A percentile compares a stretch with the other conserved stretches of the same genome.
phyloP scores from a whole-genome alignment of 2,888 invertebrate genomes.

The Cryptocephalus primarius region DNA sequence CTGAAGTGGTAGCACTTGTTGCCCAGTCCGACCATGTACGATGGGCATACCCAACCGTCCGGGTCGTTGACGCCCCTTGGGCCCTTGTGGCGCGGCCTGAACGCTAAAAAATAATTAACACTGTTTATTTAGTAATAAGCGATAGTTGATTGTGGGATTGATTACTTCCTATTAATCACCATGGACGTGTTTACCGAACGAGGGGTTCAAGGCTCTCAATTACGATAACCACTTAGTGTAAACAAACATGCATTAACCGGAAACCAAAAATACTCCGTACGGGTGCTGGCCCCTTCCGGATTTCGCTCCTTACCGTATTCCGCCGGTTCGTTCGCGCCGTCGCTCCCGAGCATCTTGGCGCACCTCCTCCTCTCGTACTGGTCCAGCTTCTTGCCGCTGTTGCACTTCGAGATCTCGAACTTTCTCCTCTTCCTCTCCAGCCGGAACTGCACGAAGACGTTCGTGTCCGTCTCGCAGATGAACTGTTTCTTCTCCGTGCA shows the following conservation, averaged over 20 bases:
- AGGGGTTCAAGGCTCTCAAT: no score
- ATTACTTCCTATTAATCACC: no score
- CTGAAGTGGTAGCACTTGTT: slow-evolving; percentile 29
- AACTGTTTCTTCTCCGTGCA: slow-evolving; percentile 51
- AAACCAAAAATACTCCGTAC: no score
- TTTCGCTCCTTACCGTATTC: slow-evolving; percentile 7
- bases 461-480: slow-evolving; percentile 46
- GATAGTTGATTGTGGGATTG: no score
- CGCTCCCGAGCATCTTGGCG: slow-evolving; percentile 13
- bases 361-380: slow-evolving; percentile 17
- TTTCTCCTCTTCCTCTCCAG: slow-evolving; percentile 14
- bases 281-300: no score
- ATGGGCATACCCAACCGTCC: slow-evolving; percentile 21
- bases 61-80: slow-evolving; percentile 4
- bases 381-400: slow-evolving; percentile 13
- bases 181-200: no score
- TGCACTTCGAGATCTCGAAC: slow-evolving; percentile 19
- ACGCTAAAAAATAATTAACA: slow-evolving; percentile 11
- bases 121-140: no score
- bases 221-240: no score
- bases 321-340: slow-evolving; percentile 7
- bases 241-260: no score
- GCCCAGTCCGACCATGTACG: slow-evolving; percentile 23
- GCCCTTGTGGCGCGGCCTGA: slow-evolving; percentile 9
- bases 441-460: slow-evolving; percentile 15